phyloP scores from a whole-genome alignment of 2,888 invertebrate species.

The Aproaerema taeniolella region DNA sequence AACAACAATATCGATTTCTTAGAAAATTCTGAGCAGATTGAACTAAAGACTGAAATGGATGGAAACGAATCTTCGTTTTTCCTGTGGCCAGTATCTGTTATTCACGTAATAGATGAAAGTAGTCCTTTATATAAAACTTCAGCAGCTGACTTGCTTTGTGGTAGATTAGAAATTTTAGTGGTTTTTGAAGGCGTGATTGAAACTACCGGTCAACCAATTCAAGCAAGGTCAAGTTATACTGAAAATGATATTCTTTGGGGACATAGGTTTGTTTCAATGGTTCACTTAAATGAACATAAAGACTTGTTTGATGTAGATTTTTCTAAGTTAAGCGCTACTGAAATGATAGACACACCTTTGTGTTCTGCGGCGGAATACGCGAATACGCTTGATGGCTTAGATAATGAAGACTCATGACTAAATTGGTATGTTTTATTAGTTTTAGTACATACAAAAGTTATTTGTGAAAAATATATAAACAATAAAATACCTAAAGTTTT shows the following conservation, averaged over 20 bases:
- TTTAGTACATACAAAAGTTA: too few species aligned
- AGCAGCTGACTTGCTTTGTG: slow-evolving; percentile 90
- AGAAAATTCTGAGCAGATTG: slow-evolving; percentile 88
- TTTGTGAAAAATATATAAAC: too few species aligned
- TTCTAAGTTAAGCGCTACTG: slow-evolving; percentile 89
- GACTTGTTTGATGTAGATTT: slow-evolving; percentile 91
- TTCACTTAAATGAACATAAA: slow-evolving; percentile 82
- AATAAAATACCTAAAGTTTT: too few species aligned
- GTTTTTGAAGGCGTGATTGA: slow-evolving; percentile 94
- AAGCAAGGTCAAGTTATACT: slow-evolving; percentile 89
- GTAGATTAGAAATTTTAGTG: slow-evolving; percentile 91
- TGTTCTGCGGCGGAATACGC: slow-evolving; percentile 86
- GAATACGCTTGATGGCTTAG: background rate
- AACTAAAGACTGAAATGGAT: slow-evolving; percentile 85
- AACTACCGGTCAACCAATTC: slow-evolving; percentile 90
- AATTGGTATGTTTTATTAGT: background rate
- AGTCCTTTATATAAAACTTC: slow-evolving; percentile 94
- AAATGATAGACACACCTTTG: slow-evolving; percentile 89
- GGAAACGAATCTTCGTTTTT: slow-evolving; percentile 94
- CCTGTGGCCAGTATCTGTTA: slow-evolving; percentile 96
- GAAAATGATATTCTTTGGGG: slow-evolving; percentile 92
- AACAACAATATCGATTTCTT: slow-evolving; percentile 86
- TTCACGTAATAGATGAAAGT: slow-evolving; percentile 89
- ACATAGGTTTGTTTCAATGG: slow-evolving; percentile 88
- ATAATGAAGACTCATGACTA: background rate